Evolutionary conservation across 1,140 invertebrate species (phyloP), one percentile per base, ranked within the genome.

Genomic region (Carposina sasakii): DNA sequence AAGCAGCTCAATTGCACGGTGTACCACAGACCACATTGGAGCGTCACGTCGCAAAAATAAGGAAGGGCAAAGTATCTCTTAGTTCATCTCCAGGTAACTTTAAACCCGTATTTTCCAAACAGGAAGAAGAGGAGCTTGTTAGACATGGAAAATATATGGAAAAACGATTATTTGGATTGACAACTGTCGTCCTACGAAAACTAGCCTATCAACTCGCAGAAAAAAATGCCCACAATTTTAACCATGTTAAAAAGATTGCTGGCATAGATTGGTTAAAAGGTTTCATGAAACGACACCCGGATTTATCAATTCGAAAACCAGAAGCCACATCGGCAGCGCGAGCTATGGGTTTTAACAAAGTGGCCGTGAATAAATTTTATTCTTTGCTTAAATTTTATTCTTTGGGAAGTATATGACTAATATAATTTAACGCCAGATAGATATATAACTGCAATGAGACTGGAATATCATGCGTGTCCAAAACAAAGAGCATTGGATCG

Each of bases 371-470:
- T 26, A 42, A 59, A 3, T 64, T 75, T 50, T 53, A 50, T 15
- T 22, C 13, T 17, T 53, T 58, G 16, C 28, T 55, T 12, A 50
- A 41, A 23, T n/a, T n/a, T n/a, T n/a, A n/a, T n/a, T n/a, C n/a
- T n/a, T n/a, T n/a, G n/a, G n/a, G 41, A 54, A 12, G 31, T 54
- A 20, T 43, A 45, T n/a, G 54, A 53, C 19, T 17, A 61, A 28
- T 31, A 58, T 48, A 33, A 52, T 21, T 16, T 64, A 2, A 61
- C 62, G 0, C 40, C 57, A 19, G 54, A 61, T 9, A 48, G 33
- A 72, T 81, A 31, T 77, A 61, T 42, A 83, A 84, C 43, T 57
- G 62, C 12, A 76, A 84, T 51, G 67, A 83, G 54, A 71, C 69
- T 5, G 65, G 63, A 9, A 51, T 78, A 19, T 60, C 57, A n/a